Conservation (phyloP, 2,888 invertebrate species). For the Drosophila greeni region DNA sequence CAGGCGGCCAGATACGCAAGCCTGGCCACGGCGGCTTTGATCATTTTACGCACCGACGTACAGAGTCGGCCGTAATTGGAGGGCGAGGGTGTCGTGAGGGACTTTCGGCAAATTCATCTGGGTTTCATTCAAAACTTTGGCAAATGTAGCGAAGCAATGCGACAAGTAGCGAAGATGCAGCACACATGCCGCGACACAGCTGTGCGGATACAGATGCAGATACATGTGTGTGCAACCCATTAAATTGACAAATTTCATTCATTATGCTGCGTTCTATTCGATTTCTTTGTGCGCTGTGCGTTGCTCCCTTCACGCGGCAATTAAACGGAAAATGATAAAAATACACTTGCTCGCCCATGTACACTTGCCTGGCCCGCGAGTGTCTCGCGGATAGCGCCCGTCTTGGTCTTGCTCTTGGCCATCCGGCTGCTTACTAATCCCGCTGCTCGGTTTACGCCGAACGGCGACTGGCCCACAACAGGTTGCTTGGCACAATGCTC, state of each 20-base stretch:
- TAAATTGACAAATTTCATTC: constrained; percentile 73
- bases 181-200: constrained; percentile 16
- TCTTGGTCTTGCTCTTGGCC: constrained; percentile 21
- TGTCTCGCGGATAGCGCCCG: constrained; percentile 36
- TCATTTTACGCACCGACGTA: constrained; percentile 70
- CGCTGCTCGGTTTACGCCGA: constrained; percentile 43
- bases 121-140: constrained; percentile 52
- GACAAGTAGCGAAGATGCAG: constrained; percentile 10
- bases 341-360: constrained; percentile 15
- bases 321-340: constrained; percentile 50
- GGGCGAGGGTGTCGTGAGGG: constrained; percentile 31
- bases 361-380: constrained; percentile 5
- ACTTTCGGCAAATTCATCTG: constrained; percentile 55
- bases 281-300: constrained; percentile 35
- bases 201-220: constrained; percentile 26
- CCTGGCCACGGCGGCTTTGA: constrained; percentile 58
- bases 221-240: constrained; percentile 44
- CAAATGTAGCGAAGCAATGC: constrained; percentile 50
- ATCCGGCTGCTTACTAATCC: constrained; percentile 27
- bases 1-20: constrained; percentile 27
- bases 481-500: constrained; percentile 49
- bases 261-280: constrained; percentile 53
- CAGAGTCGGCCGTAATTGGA: constrained; percentile 58
- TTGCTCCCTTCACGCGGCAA: constrained; percentile 55
- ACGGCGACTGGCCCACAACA: constrained; percentile 58